phyloP scores from a whole-genome alignment of 2,888 invertebrate genomes.

The Rhagonycha lutea region DNA sequence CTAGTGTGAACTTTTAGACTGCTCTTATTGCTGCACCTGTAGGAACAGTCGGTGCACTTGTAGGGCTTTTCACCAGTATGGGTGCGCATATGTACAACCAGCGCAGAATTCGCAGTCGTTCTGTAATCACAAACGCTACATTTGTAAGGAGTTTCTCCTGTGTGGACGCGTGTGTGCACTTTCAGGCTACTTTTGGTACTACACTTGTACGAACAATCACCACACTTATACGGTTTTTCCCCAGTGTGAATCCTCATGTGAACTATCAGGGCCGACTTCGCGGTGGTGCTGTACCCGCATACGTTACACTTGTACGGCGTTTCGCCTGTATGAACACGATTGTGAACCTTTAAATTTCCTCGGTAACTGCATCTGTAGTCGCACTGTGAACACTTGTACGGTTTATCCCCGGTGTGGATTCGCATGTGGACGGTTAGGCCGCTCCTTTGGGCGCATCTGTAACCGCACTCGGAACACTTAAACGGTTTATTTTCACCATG shows the following conservation, averaged over 20 bases:
- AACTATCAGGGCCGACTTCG: conserved; percentile 18
- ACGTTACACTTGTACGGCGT: conserved; percentile 20
- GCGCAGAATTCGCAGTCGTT: conserved; percentile 10
- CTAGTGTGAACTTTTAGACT: conserved; percentile 21
- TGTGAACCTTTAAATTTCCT: conserved; percentile 22
- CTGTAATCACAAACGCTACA: conserved; percentile 21
- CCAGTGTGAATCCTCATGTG: conserved; percentile 23
- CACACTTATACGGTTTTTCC: conserved; percentile 21
- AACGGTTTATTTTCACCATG: conserved; percentile 23
- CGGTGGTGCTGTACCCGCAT: conserved; percentile 18
- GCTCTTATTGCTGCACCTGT: conserved; percentile 17
- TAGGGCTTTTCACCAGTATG: conserved; percentile 28
- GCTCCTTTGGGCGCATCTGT: conserved; percentile 17
- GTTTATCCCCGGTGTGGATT: conserved; percentile 22
- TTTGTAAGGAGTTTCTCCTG: conserved; percentile 22
- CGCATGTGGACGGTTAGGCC: conserved; percentile 16
- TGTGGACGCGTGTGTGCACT: conserved; percentile 23
- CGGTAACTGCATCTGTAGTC: conserved; percentile 21
- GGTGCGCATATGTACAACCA: conserved; percentile 22
- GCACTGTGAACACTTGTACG: conserved; percentile 16
- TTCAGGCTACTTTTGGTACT: conserved; percentile 22
- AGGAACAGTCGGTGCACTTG: conserved; percentile 20
- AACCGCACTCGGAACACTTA: conserved; percentile 14
- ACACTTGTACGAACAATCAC: conserved; percentile 17
- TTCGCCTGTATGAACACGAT: conserved; percentile 19